Evolutionary conservation across 2,113 vertebrate genomes (phyloP).

Genomic region (Balaeniceps rex): DNA sequence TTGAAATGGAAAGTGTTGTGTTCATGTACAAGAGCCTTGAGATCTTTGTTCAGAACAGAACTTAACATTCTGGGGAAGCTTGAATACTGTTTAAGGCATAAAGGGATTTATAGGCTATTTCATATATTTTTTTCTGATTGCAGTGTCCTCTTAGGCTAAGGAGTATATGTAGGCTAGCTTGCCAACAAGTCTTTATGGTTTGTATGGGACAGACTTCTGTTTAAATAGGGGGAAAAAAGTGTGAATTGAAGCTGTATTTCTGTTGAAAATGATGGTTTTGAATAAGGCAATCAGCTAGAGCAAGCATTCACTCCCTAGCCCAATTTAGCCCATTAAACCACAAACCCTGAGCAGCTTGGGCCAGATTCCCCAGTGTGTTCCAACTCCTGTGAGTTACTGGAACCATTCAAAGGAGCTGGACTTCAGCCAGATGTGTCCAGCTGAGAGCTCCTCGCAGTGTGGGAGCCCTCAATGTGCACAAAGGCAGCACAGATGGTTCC

Average conservation of each 20-base stretch:
- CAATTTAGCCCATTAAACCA: conserved; percentile 43
- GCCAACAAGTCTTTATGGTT: not conserved
- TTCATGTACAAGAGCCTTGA: not conserved
- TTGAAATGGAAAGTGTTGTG: not conserved
- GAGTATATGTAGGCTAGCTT: not conserved
- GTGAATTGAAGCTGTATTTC: not conserved
- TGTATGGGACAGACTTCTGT: not conserved
- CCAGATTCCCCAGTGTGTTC: conserved; percentile 18
- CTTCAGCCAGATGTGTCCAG: conserved; percentile 14
- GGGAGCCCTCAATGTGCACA: conserved; percentile 3
- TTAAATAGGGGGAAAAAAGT: not conserved
- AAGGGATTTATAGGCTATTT: not conserved
- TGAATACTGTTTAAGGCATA: not conserved
- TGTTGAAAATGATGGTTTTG: not conserved
- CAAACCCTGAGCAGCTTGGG: conserved; percentile 26
- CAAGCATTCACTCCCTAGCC: not conserved
- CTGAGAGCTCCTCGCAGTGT: conserved; percentile 5
- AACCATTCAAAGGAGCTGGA: conserved; percentile 19
- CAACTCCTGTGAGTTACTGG: conserved; percentile 42
- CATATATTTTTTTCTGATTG: not conserved
- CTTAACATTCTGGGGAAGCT: not conserved
- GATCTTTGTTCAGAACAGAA: not conserved
- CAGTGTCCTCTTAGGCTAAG: not conserved
- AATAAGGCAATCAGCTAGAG: not conserved
- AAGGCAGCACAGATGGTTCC: conserved; percentile 33